Evolutionary conservation across 2,113 vertebrate genomes (phyloP), one percentile per base, ranked within the genome.

Genomic region (Protobothrops flavoviridis): DNA sequence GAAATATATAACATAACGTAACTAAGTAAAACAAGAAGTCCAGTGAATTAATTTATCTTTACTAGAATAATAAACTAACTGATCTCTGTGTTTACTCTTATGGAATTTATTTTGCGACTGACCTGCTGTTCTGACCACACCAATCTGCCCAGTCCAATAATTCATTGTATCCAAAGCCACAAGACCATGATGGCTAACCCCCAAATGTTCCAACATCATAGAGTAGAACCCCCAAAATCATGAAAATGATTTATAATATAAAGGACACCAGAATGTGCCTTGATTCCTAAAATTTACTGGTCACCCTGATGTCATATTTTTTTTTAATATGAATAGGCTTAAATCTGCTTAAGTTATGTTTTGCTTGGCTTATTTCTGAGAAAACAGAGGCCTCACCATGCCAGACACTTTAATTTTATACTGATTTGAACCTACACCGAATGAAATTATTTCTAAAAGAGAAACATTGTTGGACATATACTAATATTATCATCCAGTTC

Each of bases 161-260:
- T 87, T 45, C 26, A 48, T 87, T 92, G 81, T 87, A 56, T 87
- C 85, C 55, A 92, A 92, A 89, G 61, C 87, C 92, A 89, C 50
- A 92, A 33, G n/a, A 57, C 61, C 87, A 89, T 39, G 33, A 55
- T 29, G 33, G 59, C 61, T 74, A 81, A 56, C 26, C 33, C 11
- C 33, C 61, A 92, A 56, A 81, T 85, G 57, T 92, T 89, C 53
- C 24, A 89, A 55, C 74, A 39, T 88, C 61, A 81, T 85, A 89
- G n/a, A 64, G 13, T 69, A 89, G 87, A 57, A 57, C 87, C 52
- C 92, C 56, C 87, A 89, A 92, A 55, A 48, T 92, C 52, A 85
- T 56, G 61, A 81, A 39, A 57, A 81, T 48, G 64, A 88, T 92
- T 92, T 85, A 81, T 29, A 81, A 26, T 81, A 56, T 39, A 89